These are phyloP conservation scores for Brachionus koreanus DNA, from an alignment of 1,140 invertebrate species.

Conservation along the genomic window DNA sequence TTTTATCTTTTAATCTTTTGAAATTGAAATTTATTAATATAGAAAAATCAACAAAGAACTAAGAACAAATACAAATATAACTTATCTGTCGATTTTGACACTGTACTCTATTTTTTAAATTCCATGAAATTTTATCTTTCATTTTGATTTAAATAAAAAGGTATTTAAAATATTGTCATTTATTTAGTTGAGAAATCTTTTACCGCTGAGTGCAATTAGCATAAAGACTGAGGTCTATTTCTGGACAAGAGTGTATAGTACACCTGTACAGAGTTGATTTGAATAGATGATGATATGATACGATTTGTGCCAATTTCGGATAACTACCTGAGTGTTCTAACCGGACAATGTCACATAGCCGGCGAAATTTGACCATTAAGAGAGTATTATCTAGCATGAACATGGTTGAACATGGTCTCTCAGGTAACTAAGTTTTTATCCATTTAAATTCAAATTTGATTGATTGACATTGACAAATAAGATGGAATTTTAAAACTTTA, in stretches of 20 bases:
- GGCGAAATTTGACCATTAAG: background rate
- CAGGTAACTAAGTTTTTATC: background rate
- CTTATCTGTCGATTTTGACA: conserved; percentile 41
- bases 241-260: background rate
- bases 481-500: conserved; percentile 18
- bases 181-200: conserved; percentile 14
- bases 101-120: background rate
- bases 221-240: background rate
- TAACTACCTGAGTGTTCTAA: background rate
- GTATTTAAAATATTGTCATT: conserved; percentile 25
- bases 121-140: conserved; percentile 5
- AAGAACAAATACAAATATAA: conserved; percentile 27
- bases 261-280: background rate
- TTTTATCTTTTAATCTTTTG: conserved; percentile 43
- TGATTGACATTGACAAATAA: conserved; percentile 20
- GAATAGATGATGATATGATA: conserved; percentile 8
- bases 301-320: background rate
- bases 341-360: background rate
- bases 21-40: conserved; percentile 27
- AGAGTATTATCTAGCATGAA: background rate
- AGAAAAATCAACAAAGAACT: background rate
- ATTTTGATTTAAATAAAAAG: background rate
- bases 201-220: conserved; percentile 17
- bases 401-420: background rate
- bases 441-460: background rate